Evolutionary conservation across 1,140 invertebrate genomes (phyloP), one percentile per base, ranked within the genome.

Genomic region (Leucophenga varia): DNA sequence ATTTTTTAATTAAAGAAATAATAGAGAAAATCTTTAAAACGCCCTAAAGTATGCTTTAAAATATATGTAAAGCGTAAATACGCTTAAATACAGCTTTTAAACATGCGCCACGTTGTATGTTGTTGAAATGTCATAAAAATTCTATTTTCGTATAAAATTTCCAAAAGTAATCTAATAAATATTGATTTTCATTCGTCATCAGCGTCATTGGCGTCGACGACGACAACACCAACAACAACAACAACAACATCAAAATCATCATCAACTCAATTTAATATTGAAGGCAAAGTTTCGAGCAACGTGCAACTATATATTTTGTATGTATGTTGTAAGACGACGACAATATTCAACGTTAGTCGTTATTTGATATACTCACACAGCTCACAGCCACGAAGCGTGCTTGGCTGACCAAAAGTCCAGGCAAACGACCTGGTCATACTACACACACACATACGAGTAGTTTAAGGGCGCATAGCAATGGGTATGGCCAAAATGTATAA

Each of bases 101-200:
- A n/a, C n/a, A n/a, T n/a, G n/a, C n/a, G n/a, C n/a, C n/a, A n/a
- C n/a, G n/a, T n/a, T n/a, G n/a, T n/a, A n/a, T n/a, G n/a, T n/a
- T n/a, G n/a, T n/a, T n/a, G n/a, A 57, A 67, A 64, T 67, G 64
- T 59, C 61, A 69, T 69, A 69, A 69, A 69, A 69, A 65, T 61
- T 69, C 64, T 69, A 69, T 63, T 65, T 70, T 65, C 65, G 67
- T 70, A 65, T 70, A 70, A 70, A 70, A 70, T 70, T 70, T 70
- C 65, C n/a, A 61, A 71, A 72, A 72, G 64, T 72, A 72, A 72
- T 72, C 64, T 72, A 72, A 72, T 72, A 72, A 72, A 72, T 72
- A 72, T 72, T 72, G 68, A 72, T 72, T 72, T 72, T 72, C 61
- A 70, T 72, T 72, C 64, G 67, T 70, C 67, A 70, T 67, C 61